Base-by-base conservation (phyloP, 2,797 vertebrate species). In the Rhadinocentrus ornatus region DNA sequence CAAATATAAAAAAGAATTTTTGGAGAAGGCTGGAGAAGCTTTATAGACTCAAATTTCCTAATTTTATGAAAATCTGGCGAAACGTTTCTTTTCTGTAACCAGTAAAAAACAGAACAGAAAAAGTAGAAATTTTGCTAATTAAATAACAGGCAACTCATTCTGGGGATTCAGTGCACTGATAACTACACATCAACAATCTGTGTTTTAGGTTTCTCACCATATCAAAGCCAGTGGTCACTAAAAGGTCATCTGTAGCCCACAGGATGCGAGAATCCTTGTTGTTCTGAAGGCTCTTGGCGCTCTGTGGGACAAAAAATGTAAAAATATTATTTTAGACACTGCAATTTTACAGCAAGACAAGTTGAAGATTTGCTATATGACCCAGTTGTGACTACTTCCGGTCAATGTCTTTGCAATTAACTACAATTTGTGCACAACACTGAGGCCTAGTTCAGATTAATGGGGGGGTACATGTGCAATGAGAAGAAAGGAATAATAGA, bases 141-240 rank as follows among this genome's bases (percentile, higher is more conserved):
- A 6, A 44, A 18, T 44, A 44, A 44, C 15, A 44, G 39, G 4
- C 4, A 44, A 37, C 13, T 18, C 16, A 6, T 44, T 44, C 4
- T 18, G 37, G 12, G 5, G 39, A 1, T 18, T 3, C 15, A 37
- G 37, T 10, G 13, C 18, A 8, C 41, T 46, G 6, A 46, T 46
- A 46, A 46, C n/a, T 48, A 10, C 46, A 48, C 8, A 48, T 22
- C 8, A 48, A 48, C 46, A 48, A 48, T 48, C 46, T n/a, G 20
- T n/a, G 11, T 10, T 32, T 22, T 16, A 41, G 52, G 22, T 32
- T 70, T 29, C 58, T 53, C 92, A 99, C 98, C 97, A 94, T 96
- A 87, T 96, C 97, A 87, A 97, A 97, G 67, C 96, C 96, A 0
- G 96, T 91, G 1, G 96, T 96, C 78, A 99, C 83, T 20, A 99